A percentile compares a stretch with the other conserved stretches of the same genome.
Evolutionary conservation across 2,888 invertebrate genomes (phyloP).

Genomic region (Leptopterna dolabrata): DNA sequence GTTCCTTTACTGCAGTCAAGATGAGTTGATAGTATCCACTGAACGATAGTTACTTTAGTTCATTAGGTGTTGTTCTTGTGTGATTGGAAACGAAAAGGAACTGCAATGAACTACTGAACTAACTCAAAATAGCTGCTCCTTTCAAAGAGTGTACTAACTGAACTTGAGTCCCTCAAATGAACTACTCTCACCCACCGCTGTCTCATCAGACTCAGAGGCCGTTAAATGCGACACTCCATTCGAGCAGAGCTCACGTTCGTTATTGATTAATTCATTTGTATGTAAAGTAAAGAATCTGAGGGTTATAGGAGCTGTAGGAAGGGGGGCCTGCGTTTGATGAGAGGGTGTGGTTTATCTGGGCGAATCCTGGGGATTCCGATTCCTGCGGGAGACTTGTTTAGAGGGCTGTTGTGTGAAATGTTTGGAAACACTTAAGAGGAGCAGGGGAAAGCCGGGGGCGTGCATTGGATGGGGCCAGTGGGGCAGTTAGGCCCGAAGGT

Average conservation of each 20-base stretch:
- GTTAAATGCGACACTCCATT: background rate
- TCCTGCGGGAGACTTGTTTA: slow-evolving; percentile 51
- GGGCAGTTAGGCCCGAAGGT: slow-evolving; percentile 46
- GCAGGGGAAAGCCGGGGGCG: background rate
- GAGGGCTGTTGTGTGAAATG: slow-evolving; percentile 41
- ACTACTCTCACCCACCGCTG: no score
- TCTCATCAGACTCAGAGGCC: background rate
- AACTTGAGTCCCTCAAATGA: no score
- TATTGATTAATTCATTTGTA: slow-evolving; percentile 42
- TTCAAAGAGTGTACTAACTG: no score
- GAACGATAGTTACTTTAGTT: no score
- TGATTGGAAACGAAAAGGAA: no score
- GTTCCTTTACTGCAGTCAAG: no score
- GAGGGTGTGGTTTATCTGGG: slow-evolving; percentile 19
- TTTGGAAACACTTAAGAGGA: slow-evolving; percentile 49
- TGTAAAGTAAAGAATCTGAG: slow-evolving; percentile 27
- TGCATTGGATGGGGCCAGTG: slow-evolving; percentile 47
- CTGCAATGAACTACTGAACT: no score
- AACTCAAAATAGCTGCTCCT: no score
- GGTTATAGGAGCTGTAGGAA: background rate
- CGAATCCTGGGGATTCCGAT: slow-evolving; percentile 23
- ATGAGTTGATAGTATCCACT: no score
- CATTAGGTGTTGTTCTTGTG: no score
- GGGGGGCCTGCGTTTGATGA: slow-evolving; percentile 39
- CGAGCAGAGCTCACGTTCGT: background rate